A percentile compares a stretch with the other conserved stretches of the same genome.
phyloP scores from a whole-genome alignment of 2,113 vertebrate species.

The Pelobates fuscus region DNA sequence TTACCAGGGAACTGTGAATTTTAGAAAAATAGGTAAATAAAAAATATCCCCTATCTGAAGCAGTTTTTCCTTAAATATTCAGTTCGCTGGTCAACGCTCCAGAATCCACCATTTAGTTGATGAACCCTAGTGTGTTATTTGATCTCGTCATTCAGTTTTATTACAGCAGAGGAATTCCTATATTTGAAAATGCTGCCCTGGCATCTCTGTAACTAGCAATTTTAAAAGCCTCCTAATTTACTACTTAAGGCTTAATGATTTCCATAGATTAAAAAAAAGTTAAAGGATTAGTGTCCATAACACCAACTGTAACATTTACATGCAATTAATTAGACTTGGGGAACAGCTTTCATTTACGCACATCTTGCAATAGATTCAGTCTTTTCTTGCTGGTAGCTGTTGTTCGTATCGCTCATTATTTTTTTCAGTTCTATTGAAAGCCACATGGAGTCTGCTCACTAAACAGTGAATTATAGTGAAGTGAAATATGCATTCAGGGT shows the following conservation, averaged over 20 bases:
- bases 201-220: constrained; percentile 25
- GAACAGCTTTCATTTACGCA: not conserved
- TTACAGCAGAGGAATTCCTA: constrained; percentile 34
- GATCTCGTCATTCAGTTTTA: constrained; percentile 31
- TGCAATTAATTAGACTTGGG: not conserved
- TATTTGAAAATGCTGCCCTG: constrained; percentile 34
- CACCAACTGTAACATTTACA: not conserved
- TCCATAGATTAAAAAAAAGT: not conserved
- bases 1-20: too few species aligned
- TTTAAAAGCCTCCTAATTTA: constrained; percentile 14
- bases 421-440: too few species aligned
- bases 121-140: not conserved
- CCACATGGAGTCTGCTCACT: too few species aligned
- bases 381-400: too few species aligned
- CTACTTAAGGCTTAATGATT: constrained; percentile 9
- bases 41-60: too few species aligned
- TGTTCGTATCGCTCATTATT: too few species aligned
- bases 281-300: not conserved
- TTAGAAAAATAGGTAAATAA: too few species aligned
- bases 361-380: not conserved
- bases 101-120: too few species aligned
- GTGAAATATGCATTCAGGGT: too few species aligned
- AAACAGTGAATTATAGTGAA: too few species aligned
- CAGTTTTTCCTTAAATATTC: too few species aligned
- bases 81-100: too few species aligned